These are phyloP conservation scores for Brachionus asplanchnoidis DNA, from an alignment of 1,140 invertebrate genomes.

Conservation along the genomic window DNA sequence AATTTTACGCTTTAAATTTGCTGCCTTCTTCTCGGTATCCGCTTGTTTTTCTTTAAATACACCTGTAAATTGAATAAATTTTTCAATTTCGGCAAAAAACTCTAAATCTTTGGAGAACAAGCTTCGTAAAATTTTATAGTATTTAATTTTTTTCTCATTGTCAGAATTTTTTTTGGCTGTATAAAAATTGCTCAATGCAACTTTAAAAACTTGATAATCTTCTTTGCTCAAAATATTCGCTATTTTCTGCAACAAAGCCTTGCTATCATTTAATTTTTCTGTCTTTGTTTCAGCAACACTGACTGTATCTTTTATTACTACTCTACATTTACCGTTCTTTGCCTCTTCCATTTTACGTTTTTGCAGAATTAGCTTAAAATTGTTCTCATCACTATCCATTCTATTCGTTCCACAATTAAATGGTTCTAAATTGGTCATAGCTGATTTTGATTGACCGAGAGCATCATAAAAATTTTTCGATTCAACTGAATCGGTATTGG, in stretches of 20 bases:
- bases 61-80: constrained; percentile 38
- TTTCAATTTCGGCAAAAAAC: constrained; percentile 34
- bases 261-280: constrained; percentile 35
- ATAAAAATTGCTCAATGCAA: constrained; percentile 40
- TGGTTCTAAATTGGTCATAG: not conserved
- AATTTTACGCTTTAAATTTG: not conserved
- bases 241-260: constrained; percentile 27
- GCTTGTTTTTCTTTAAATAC: constrained; percentile 16
- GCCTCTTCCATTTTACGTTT: constrained; percentile 40
- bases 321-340: constrained; percentile 31
- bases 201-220: constrained; percentile 34
- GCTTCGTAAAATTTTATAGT: constrained; percentile 32
- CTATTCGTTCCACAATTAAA: not conserved
- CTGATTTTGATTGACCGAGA: not conserved
- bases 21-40: not conserved
- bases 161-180: constrained; percentile 26
- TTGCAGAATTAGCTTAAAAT: constrained; percentile 40
- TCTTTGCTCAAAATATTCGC: not conserved
- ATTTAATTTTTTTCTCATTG: constrained; percentile 41
- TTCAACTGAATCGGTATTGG: not conserved
- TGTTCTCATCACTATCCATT: not conserved
- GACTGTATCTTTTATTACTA: constrained; percentile 30
- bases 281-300: constrained; percentile 6
- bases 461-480: constrained; percentile 26
- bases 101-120: constrained; percentile 24